Evolutionary conservation across 2,888 invertebrate species (phyloP).

Genomic region (Imbricaverruca yamaguchii): DNA sequence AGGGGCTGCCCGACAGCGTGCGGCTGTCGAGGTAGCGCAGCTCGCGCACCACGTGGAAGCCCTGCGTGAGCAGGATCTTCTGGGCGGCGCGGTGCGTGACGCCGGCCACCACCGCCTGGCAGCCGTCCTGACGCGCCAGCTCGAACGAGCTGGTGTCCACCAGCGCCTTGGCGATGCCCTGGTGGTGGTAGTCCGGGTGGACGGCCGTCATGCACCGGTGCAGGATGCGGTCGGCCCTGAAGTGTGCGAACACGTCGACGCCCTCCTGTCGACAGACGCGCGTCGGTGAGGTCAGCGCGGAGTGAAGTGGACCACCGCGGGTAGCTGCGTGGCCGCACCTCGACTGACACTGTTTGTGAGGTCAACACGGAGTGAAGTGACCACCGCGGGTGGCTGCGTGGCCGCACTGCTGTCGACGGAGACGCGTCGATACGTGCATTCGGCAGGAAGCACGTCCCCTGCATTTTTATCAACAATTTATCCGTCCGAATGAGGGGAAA

Average conservation of each 20-base stretch:
- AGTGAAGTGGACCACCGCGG: too few species aligned
- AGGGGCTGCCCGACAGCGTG: background rate
- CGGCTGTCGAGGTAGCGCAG: background rate
- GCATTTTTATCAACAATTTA: too few species aligned
- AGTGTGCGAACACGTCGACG: background rate
- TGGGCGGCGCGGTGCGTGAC: conserved; percentile 14
- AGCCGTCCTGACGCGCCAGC: conserved; percentile 1
- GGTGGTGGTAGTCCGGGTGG: conserved; percentile 16
- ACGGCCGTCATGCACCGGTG: conserved; percentile 19
- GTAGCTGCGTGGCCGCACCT: too few species aligned
- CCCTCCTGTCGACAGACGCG: background rate
- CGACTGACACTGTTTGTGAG: too few species aligned
- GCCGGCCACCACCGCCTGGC: conserved; percentile 17
- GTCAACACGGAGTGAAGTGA: too few species aligned
- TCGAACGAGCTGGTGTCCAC: conserved; percentile 1
- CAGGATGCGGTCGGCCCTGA: background rate
- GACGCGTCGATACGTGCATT: too few species aligned
- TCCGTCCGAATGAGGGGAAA: too few species aligned
- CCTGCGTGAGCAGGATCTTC: conserved; percentile 9
- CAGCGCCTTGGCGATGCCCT: conserved; percentile 19
- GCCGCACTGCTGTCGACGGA: too few species aligned
- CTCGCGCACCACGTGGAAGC: conserved; percentile 10
- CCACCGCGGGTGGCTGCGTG: too few species aligned
- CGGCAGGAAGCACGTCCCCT: too few species aligned
- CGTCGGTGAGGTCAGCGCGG: too few species aligned